Conservation (phyloP, 1,140 invertebrate species). For the Melipona quadrifasciata region DNA sequence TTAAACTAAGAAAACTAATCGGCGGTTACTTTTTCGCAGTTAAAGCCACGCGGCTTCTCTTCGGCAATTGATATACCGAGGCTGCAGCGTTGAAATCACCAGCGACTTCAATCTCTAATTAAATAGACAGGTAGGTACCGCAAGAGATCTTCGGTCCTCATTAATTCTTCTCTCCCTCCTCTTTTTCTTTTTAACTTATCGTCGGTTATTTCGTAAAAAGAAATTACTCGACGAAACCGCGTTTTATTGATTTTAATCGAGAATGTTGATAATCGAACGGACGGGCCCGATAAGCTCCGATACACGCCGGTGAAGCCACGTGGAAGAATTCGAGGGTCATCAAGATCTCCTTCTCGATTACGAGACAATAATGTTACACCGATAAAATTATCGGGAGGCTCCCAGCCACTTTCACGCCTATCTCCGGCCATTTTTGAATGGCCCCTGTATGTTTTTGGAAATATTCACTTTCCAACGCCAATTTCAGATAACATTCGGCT, state of each 20-base stretch:
- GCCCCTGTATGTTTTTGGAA: not conserved
- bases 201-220: not conserved
- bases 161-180: not conserved
- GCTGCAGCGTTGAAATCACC: slow-evolving; percentile 53
- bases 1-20: not conserved
- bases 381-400: slow-evolving; percentile 9
- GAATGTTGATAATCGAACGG: slow-evolving; percentile 18
- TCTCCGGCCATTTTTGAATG: not conserved
- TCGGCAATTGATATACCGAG: slow-evolving; percentile 17
- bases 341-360: slow-evolving; percentile 39
- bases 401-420: slow-evolving; percentile 6
- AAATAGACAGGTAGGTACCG: not conserved
- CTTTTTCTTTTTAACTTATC: not conserved
- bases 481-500: not conserved
- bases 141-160: not conserved
- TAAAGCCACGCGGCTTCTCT: not conserved
- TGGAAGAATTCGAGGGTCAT: slow-evolving; percentile 50
- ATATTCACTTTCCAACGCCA: not conserved
- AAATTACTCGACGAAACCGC: slow-evolving; percentile 3
- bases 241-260: slow-evolving; percentile 3
- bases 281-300: slow-evolving; percentile 36
- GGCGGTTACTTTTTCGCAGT: not conserved
- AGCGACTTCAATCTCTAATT: slow-evolving; percentile 26
- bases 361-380: slow-evolving; percentile 12
- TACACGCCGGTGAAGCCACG: slow-evolving; percentile 38